A percentile compares a stretch with the other conserved stretches of the same genome.
These are phyloP conservation scores for Charaxes varanes DNA, from an alignment of 1,140 invertebrate species.

Conservation along the genomic window DNA sequence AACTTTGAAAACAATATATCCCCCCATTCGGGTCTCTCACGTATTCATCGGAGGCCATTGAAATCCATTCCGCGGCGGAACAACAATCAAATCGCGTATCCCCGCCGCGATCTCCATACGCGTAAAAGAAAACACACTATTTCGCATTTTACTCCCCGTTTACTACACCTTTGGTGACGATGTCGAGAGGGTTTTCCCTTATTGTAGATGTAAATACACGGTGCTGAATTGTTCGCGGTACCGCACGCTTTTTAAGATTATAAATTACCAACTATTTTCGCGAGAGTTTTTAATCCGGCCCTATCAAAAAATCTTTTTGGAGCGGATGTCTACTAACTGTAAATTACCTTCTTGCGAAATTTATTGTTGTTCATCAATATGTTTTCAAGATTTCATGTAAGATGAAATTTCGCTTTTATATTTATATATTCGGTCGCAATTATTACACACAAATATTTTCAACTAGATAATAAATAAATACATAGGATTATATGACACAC, in stretches of 20 bases:
- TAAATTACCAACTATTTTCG: not conserved
- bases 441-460: too few relatives aligned
- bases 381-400: too few relatives aligned
- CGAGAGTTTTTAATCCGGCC: not conserved
- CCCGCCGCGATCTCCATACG: slow-evolving; percentile 40
- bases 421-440: too few relatives aligned
- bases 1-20: slow-evolving; percentile 16
- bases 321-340: too few relatives aligned
- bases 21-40: slow-evolving; percentile 16
- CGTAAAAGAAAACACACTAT: slow-evolving; percentile 44
- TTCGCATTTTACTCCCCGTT: slow-evolving; percentile 36
- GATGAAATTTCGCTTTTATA: too few relatives aligned
- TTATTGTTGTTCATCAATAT: too few relatives aligned
- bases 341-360: too few relatives aligned
- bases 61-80: slow-evolving; percentile 33
- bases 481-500: too few relatives aligned
- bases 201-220: slow-evolving; percentile 21
- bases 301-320: too few relatives aligned
- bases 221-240: not conserved
- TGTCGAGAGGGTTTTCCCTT: slow-evolving; percentile 20
- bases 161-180: slow-evolving; percentile 39
- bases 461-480: too few relatives aligned
- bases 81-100: slow-evolving; percentile 34
- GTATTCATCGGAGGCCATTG: slow-evolving; percentile 31
- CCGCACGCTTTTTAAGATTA: not conserved